These are phyloP conservation scores for Tortricodes alternella DNA, from an alignment of 2,888 invertebrate genomes.

Conservation along the genomic window DNA sequence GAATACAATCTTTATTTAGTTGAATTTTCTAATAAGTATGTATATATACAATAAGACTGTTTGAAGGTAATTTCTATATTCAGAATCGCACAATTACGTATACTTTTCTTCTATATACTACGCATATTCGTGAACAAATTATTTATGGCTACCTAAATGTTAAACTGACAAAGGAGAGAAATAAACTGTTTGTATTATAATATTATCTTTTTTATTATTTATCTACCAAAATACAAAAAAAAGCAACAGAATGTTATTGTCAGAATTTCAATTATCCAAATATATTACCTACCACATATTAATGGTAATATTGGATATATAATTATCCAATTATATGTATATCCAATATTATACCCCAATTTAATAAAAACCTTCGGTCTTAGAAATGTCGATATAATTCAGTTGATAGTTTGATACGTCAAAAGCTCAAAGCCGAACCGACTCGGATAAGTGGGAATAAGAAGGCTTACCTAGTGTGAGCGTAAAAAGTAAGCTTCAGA, in stretches of 20 bases:
- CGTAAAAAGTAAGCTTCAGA: no score
- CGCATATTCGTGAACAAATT: constrained; percentile 44
- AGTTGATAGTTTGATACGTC: background rate
- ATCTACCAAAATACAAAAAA: background rate
- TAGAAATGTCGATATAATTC: no score
- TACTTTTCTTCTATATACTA: constrained; percentile 62
- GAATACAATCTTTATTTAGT: constrained; percentile 16
- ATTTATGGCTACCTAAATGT: constrained; percentile 64
- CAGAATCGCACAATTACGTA: constrained; percentile 66
- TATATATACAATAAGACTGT: constrained; percentile 65
- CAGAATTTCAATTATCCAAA: no score
- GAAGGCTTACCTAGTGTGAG: background rate
- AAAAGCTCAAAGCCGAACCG: background rate
- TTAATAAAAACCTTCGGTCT: no score
- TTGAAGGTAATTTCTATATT: constrained; percentile 54
- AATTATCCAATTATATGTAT: no score
- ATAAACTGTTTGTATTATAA: constrained; percentile 56
- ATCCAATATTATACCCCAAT: no score
- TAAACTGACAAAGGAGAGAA: constrained; percentile 51
- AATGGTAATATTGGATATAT: no score
- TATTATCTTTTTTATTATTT: constrained; percentile 37
- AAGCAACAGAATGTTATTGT: no score
- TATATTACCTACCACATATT: no score
- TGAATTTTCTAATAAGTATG: constrained; percentile 42
- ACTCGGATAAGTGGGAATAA: background rate